Conservation (phyloP, 2,797 vertebrate genomes). For the Poecilia gillii region DNA sequence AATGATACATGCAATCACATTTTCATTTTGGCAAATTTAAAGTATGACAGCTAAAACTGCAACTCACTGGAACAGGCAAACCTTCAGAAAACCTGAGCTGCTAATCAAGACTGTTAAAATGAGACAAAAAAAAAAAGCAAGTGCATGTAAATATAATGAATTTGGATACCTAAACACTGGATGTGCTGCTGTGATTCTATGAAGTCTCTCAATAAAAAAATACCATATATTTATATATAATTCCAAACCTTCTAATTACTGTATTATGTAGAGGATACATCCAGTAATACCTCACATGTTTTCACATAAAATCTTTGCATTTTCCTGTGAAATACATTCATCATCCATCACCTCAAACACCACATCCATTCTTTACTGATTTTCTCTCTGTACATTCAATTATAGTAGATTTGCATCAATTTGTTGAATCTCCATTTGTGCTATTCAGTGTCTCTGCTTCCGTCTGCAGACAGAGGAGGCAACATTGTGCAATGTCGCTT, state of each 20-base stretch:
- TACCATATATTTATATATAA: neutral
- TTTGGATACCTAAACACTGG: neutral
- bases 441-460: constrained; percentile 5
- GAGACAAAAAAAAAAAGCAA: neutral
- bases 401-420: neutral
- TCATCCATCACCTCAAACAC: neutral
- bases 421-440: neutral
- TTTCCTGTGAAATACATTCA: constrained; percentile 3
- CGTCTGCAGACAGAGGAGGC: constrained; percentile 30
- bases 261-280: neutral
- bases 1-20: no score
- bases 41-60: neutral
- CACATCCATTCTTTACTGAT: neutral
- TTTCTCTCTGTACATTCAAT: neutral
- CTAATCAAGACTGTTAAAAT: neutral
- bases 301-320: neutral
- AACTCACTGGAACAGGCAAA: neutral
- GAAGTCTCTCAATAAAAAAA: neutral
- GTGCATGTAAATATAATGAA: neutral
- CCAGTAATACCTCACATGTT: neutral
- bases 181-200: neutral
- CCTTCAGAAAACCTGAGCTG: neutral
- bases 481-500: neutral
- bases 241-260: neutral
- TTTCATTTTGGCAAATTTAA: no score